Percentiles rank a stretch among this genome's conserved stretches.
Evolutionary conservation across 2,797 vertebrate species (phyloP).

Genomic region (Phylloscopus collybita): DNA sequence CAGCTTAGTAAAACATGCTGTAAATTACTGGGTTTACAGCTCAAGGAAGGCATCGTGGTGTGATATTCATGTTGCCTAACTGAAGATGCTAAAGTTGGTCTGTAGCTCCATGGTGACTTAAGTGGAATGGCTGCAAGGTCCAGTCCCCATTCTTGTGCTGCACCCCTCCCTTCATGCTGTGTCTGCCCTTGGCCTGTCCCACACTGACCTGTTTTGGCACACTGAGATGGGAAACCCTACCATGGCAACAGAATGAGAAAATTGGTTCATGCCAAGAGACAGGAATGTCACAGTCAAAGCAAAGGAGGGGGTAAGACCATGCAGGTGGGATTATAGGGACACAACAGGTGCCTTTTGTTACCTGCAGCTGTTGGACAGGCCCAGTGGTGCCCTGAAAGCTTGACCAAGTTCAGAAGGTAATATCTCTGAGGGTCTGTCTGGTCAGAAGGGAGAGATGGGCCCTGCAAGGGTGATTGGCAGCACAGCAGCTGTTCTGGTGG

Average conservation of each 20-base stretch:
- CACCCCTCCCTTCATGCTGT: accelerated
- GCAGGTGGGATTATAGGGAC: not conserved
- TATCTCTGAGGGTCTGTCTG: not conserved
- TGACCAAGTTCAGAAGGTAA: not conserved
- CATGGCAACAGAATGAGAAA: not conserved
- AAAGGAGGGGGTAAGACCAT: not conserved
- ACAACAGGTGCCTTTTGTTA: not conserved
- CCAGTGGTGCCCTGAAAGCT: not conserved
- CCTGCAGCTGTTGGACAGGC: not conserved
- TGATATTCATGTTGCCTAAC: not conserved
- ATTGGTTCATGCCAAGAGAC: not conserved
- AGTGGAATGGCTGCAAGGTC: not conserved
- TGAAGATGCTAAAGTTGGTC: not conserved
- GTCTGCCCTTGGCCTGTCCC: not conserved
- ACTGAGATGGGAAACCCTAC: not conserved
- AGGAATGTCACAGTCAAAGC: not conserved
- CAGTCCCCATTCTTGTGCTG: accelerated
- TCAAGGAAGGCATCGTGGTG: not conserved
- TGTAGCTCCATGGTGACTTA: not conserved
- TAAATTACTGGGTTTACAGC: not conserved
- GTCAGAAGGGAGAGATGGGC: not conserved
- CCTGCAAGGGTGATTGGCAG: not conserved
- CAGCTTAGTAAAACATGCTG: not conserved
- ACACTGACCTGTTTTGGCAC: not conserved
- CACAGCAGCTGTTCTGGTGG: not conserved